Percentiles rank a stretch among this genome's conserved stretches.
These are phyloP conservation scores for Nycticebus coucang DNA, from an alignment of 2,113 vertebrate species.

Conservation along the genomic window DNA sequence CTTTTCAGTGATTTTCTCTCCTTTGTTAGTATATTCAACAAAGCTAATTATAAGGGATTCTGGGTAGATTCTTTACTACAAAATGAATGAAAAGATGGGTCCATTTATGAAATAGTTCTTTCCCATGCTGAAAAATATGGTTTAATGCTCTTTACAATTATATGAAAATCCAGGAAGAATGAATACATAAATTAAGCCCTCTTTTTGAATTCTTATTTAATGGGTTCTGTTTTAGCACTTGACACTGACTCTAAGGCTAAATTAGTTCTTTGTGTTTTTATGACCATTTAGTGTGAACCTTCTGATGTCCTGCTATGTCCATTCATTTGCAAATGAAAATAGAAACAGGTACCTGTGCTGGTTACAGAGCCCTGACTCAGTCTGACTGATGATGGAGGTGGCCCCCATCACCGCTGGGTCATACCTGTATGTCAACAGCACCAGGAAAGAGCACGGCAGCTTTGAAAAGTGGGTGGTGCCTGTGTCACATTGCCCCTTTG, in stretches of 20 bases:
- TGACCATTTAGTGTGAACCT: not conserved
- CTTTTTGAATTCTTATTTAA: not conserved
- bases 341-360: conserved; percentile 15
- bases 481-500: not conserved
- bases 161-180: not conserved
- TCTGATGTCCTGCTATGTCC: not conserved
- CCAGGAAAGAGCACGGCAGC: not conserved
- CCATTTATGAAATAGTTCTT: conserved; percentile 5
- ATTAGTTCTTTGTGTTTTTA: conserved; percentile 3
- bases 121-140: not conserved
- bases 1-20: not conserved
- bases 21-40: conserved; percentile 20
- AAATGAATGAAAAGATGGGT: not conserved
- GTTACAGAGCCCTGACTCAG: not conserved
- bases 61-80: conserved; percentile 18
- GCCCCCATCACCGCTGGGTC: not conserved
- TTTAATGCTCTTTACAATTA: not conserved
- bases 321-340: not conserved
- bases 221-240: not conserved
- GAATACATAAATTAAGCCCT: not conserved
- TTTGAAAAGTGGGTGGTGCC: not conserved
- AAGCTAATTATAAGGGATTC: conserved; percentile 29
- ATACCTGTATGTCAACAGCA: not conserved
- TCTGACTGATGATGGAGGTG: not conserved
- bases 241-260: not conserved